Percentiles rank a stretch among this genome's conserved stretches.
Evolutionary conservation across 1,140 invertebrate species (phyloP).

Genomic region (Drosophila rhopaloa): DNA sequence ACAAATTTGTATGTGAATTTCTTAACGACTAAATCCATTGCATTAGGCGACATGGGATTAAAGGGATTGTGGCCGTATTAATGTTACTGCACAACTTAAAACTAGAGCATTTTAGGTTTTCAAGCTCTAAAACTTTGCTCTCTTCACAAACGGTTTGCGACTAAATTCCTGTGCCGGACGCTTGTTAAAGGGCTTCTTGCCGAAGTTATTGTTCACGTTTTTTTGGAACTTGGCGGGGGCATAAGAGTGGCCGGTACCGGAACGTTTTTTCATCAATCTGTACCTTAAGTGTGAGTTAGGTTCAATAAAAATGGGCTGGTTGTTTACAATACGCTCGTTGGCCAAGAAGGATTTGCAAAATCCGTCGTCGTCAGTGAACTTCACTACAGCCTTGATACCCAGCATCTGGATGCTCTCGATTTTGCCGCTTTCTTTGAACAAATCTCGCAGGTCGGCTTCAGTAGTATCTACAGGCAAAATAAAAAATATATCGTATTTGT

Average conservation of each 20-base stretch:
- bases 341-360: slow-evolving; percentile 73
- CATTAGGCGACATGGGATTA: slow-evolving; percentile 3
- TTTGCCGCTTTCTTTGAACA: slow-evolving; percentile 53
- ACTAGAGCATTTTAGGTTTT: slow-evolving; percentile 14
- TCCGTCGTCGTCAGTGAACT: slow-evolving; percentile 51
- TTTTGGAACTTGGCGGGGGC: slow-evolving; percentile 4
- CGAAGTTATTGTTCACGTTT: slow-evolving; percentile 30
- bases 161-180: slow-evolving; percentile 33
- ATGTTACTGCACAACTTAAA: slow-evolving; percentile 34
- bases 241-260: neutral
- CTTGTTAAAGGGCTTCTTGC: slow-evolving; percentile 58
- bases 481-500: no score
- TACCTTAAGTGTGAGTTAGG: slow-evolving; percentile 61
- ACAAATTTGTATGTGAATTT: slow-evolving; percentile 1
- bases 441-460: slow-evolving; percentile 26
- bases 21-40: slow-evolving; percentile 31
- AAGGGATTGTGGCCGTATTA: slow-evolving; percentile 3
- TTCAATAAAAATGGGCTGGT: slow-evolving; percentile 62
- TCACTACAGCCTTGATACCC: slow-evolving; percentile 34
- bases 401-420: slow-evolving; percentile 42
- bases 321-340: slow-evolving; percentile 45
- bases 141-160: slow-evolving; percentile 33
- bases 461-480: slow-evolving; percentile 19
- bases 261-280: slow-evolving; percentile 2
- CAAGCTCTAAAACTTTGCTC: slow-evolving; percentile 26